phyloP scores from a whole-genome alignment of 2,797 vertebrate species.

The Parauchenoglanis punctatus region DNA sequence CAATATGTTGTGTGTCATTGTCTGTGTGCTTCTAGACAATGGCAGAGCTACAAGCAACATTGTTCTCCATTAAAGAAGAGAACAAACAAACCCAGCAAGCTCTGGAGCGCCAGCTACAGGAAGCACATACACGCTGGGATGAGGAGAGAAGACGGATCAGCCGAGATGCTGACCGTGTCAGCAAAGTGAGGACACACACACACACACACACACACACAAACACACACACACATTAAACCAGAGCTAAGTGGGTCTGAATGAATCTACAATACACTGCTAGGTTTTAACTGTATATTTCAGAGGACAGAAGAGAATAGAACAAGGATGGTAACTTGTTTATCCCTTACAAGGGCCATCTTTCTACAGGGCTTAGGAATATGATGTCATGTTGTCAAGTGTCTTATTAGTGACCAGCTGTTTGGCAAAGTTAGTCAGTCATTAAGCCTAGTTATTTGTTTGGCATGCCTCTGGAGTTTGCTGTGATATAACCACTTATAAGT shows the following conservation, averaged over 20 bases:
- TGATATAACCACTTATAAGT: background rate
- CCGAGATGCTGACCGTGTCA: slow-evolving; percentile 68
- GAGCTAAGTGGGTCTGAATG: background rate
- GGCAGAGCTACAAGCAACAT: slow-evolving; percentile 81
- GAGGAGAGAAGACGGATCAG: slow-evolving; percentile 82
- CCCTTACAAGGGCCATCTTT: background rate
- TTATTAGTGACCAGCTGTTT: background rate
- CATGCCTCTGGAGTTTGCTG: background rate
- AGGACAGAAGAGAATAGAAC: background rate
- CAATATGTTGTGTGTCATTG: background rate
- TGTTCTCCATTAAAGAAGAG: slow-evolving; percentile 81
- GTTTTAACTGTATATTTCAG: background rate
- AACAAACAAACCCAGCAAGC: slow-evolving; percentile 75
- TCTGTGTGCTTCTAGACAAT: slow-evolving; percentile 75
- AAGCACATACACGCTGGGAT: slow-evolving; percentile 78
- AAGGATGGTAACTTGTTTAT: background rate
- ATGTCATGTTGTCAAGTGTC: background rate
- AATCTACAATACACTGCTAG: background rate
- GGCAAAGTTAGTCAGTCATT: background rate
- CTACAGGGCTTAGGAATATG: background rate
- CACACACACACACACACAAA: background rate
- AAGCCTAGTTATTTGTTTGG: background rate
- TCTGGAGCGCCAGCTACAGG: slow-evolving; percentile 79
- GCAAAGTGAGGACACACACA: slow-evolving; percentile 64
- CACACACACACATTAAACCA: slow-evolving; percentile 13